Base-by-base conservation (phyloP, 2,888 invertebrate species). In the Nephrocerus scutellatus region DNA sequence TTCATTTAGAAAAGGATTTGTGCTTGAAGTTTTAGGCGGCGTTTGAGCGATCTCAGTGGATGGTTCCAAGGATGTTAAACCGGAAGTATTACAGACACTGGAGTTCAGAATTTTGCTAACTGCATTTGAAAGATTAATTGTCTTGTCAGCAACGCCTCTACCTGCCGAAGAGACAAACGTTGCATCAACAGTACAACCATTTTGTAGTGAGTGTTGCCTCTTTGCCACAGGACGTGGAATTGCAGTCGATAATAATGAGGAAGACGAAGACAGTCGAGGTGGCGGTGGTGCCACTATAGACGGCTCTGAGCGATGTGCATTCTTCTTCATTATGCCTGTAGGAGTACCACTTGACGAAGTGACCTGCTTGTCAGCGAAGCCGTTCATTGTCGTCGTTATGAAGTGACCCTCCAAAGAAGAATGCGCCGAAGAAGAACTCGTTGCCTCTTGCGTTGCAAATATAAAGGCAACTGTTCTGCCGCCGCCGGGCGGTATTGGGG, bases 141-240 rank as follows among this genome's bases (percentile, higher is more conserved):
- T 32, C 15, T 45, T 36, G 24, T 31, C 37, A 43, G 15, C 39
- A 40, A 20, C 32, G 41, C 26, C 31, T 38, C n/a, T 41, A 31
- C 18, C 42, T 39, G 21, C 39, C 14, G 30, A 24, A 38, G 43
- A 31, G n/a, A 36, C 44, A 30, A 29, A 30, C 2, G 20, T 32
- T 38, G 6, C 46, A 36, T 40, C 52, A 48, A 39, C 44, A 28
- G 28, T 22, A n/a, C 29, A 45, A 35, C 53, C 55, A 50, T 55
- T 58, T 34, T 57, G 60, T 38, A 56, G 44, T 22, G 64, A 58
- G n/a, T 56, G 51, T 30, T 58, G 62, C 12, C 66, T 55, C 46
- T 64, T 68, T 22, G 63, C 59, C 7, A 59, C 50, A 7, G 69
- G 66, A 10, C 66, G 52, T 3, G 66, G 66, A 45, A 66, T 67